A percentile compares a stretch with the other conserved stretches of the same genome.
These are phyloP conservation scores for Bombus consobrinus DNA, from an alignment of 1,140 invertebrate species.

Conservation along the genomic window DNA sequence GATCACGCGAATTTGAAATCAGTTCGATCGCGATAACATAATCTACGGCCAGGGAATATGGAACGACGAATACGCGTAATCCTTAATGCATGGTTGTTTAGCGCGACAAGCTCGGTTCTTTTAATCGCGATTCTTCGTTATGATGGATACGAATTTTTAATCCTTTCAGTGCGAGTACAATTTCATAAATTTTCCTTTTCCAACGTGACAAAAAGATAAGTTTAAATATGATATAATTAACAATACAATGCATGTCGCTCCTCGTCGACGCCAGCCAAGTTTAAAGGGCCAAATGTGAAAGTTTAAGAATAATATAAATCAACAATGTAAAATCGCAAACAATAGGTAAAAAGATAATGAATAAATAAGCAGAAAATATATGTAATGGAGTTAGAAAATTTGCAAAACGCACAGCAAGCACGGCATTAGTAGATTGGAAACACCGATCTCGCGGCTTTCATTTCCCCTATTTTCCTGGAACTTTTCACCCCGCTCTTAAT, in stretches of 20 bases:
- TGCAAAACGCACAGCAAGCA: not conserved
- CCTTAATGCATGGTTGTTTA: not conserved
- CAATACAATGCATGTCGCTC: too few relatives aligned
- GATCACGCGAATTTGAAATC: conserved; percentile 38
- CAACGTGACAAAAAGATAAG: too few relatives aligned
- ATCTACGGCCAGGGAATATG: not conserved
- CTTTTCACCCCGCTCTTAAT: conserved; percentile 50
- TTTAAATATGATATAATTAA: too few relatives aligned
- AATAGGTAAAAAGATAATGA: too few relatives aligned
- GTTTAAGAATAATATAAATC: not conserved
- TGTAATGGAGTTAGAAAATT: not conserved
- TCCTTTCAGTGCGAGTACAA: not conserved
- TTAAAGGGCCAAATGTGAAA: not conserved
- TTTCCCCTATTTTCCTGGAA: conserved; percentile 13
- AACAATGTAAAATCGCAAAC: not conserved
- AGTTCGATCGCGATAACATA: conserved; percentile 26
- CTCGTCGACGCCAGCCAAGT: too few relatives aligned
- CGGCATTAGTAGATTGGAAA: not conserved
- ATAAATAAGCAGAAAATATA: not conserved
- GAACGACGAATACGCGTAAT: conserved; percentile 6
- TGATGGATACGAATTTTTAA: not conserved
- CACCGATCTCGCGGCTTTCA: conserved; percentile 25
- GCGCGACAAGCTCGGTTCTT: not conserved
- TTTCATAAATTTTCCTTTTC: not conserved
- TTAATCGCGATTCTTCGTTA: conserved; percentile 5